Evolutionary conservation across 2,113 vertebrate genomes (phyloP).

Genomic region (Leptobrachium leishanense): DNA sequence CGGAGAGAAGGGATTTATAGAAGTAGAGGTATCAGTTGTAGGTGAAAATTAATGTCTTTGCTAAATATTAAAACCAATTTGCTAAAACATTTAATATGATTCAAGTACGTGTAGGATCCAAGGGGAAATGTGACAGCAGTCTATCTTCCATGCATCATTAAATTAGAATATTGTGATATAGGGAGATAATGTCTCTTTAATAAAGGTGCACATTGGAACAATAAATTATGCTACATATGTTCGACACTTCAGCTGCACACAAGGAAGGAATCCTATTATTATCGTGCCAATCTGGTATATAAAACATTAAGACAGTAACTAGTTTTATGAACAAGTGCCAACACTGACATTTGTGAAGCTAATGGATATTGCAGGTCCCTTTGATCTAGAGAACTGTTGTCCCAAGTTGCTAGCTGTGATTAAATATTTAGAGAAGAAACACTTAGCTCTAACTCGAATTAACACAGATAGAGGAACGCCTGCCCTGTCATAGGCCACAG

Average conservation of each 20-base stretch:
- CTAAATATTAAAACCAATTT: too few species aligned
- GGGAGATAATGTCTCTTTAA: background rate
- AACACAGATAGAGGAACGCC: background rate
- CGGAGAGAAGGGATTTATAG: too few species aligned
- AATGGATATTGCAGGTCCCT: background rate
- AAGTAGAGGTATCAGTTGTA: too few species aligned
- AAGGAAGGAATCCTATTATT: background rate
- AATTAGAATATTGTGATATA: background rate
- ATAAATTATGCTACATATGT: background rate
- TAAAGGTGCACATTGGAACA: background rate
- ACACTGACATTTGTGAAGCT: background rate
- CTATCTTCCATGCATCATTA: too few species aligned
- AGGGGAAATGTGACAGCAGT: too few species aligned
- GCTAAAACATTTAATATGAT: too few species aligned
- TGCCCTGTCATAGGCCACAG: background rate
- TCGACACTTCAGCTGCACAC: background rate
- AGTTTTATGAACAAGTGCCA: background rate
- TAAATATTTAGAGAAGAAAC: slow-evolving; percentile 6
- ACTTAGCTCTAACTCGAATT: background rate
- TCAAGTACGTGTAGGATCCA: too few species aligned
- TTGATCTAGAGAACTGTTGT: background rate
- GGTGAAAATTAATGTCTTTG: too few species aligned
- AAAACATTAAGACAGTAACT: background rate
- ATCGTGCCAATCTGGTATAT: background rate
- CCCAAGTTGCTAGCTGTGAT: background rate